Conservation (phyloP, 2,113 vertebrate genomes). For the Azemiops feae region DNA sequence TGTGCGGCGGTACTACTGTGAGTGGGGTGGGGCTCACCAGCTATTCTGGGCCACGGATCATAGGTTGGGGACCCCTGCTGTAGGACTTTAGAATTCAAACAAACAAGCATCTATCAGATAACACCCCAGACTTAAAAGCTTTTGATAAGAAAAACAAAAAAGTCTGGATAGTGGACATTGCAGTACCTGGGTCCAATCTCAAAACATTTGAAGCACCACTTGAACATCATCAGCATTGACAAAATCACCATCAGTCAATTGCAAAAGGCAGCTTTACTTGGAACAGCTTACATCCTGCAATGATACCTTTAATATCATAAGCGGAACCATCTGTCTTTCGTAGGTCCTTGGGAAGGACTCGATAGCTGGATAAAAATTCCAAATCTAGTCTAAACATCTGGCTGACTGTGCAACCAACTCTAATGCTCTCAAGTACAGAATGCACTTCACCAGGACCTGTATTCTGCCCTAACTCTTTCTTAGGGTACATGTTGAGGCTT, state of each 20-base stretch:
- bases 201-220: not conserved
- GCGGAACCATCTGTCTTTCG: not conserved
- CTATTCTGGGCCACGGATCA: no score
- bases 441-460: not conserved
- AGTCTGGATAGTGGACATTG: no score
- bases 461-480: not conserved
- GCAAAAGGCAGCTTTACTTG: not conserved
- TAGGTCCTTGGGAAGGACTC: not conserved
- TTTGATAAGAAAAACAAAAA: no score
- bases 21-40: no score
- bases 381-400: not conserved
- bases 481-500: not conserved
- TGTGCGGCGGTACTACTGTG: no score
- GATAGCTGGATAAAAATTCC: not conserved
- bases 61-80: no score
- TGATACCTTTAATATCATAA: not conserved
- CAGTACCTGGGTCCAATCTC: not conserved
- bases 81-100: no score
- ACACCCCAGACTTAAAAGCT: no score
- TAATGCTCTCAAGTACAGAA: not conserved
- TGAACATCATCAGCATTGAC: not conserved
- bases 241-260: not conserved
- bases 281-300: not conserved
- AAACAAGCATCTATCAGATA: no score
- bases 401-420: not conserved